These are phyloP conservation scores for Nanorana parkeri DNA, from an alignment of 2,113 vertebrate species.

Conservation along the genomic window DNA sequence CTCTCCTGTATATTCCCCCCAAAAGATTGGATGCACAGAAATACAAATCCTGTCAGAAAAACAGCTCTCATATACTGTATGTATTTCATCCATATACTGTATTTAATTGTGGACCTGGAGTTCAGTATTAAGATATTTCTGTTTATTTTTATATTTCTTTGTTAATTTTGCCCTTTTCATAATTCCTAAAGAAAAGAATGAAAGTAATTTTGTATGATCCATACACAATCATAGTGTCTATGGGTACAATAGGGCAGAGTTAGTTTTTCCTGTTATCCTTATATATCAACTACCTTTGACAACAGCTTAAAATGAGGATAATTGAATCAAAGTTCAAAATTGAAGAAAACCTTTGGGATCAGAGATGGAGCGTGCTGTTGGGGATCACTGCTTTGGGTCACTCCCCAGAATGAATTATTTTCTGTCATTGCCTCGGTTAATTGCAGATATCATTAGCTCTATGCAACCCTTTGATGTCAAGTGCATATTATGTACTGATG, in stretches of 20 bases:
- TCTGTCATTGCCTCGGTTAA: slow-evolving; percentile 18
- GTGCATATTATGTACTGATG: neutral
- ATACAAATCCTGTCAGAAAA: too few species aligned
- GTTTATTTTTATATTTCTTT: too few species aligned
- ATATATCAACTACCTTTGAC: neutral
- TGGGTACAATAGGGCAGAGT: neutral
- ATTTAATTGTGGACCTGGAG: too few species aligned
- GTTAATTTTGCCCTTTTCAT: too few species aligned
- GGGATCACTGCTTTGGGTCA: neutral
- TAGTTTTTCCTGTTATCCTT: neutral
- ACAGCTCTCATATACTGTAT: too few species aligned
- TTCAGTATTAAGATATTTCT: too few species aligned
- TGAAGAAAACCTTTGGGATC: neutral
- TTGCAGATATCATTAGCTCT: slow-evolving; percentile 6
- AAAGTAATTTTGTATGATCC: too few species aligned
- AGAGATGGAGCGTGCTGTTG: neutral
- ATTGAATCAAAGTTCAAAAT: neutral
- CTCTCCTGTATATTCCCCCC: too few species aligned
- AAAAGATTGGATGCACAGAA: too few species aligned
- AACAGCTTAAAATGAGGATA: neutral
- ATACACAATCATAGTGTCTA: too few species aligned
- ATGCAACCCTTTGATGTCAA: neutral
- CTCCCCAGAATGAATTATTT: neutral
- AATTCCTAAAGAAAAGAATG: too few species aligned
- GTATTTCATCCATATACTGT: too few species aligned